Evolutionary conservation across 2,113 vertebrate species (phyloP).

Genomic region (Urocitellus parryii): DNA sequence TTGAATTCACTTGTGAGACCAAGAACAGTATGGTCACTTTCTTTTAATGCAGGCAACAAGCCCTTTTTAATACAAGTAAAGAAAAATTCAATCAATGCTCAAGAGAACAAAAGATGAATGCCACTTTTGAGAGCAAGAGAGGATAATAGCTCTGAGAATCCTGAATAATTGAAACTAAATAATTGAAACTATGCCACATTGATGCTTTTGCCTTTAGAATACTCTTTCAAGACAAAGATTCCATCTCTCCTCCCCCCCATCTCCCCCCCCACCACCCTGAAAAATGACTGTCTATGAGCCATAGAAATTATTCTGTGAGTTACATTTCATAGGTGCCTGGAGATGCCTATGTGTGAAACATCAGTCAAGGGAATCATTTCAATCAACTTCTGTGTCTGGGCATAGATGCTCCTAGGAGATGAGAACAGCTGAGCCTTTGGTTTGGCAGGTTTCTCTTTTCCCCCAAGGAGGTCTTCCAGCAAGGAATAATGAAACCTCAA

Average conservation of each 20-base stretch:
- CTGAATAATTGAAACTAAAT: conserved; percentile 82
- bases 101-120: conserved; percentile 75
- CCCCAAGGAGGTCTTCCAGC: background rate
- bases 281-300: background rate
- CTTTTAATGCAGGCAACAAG: conserved; percentile 34
- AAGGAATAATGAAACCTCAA: background rate
- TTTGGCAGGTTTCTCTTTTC: background rate
- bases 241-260: accelerated
- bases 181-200: conserved; percentile 46
- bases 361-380: background rate
- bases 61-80: conserved; percentile 65
- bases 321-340: background rate
- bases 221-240: conserved; percentile 13
- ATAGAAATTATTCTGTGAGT: background rate
- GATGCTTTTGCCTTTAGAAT: conserved; percentile 27
- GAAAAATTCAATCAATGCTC: conserved; percentile 70
- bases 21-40: background rate
- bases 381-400: background rate
- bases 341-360: background rate
- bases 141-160: conserved; percentile 76
- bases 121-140: conserved; percentile 69
- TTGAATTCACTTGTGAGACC: background rate
- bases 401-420: background rate
- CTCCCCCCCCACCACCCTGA: no score
- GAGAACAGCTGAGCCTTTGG: background rate